phyloP scores from a whole-genome alignment of 2,113 vertebrate genomes.

The Phalacrocorax pelagicus region DNA sequence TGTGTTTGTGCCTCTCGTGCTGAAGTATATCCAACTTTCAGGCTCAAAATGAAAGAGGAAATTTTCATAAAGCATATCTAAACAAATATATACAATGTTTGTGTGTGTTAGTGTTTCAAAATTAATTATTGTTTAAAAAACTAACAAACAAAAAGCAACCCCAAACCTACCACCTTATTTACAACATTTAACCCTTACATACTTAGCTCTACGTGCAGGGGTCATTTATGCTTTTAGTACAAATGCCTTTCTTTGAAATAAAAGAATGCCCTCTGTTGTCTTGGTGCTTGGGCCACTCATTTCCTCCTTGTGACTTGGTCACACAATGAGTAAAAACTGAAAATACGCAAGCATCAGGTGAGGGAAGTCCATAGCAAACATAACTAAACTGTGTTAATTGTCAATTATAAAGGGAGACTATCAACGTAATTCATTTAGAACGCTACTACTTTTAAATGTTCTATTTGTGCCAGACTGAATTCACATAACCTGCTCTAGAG shows the following conservation, averaged over 20 bases:
- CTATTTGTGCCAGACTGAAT: background rate
- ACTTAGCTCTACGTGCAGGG: background rate
- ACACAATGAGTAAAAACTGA: background rate
- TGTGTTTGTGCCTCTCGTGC: background rate
- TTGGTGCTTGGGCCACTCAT: background rate
- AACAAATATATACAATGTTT: background rate
- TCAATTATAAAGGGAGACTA: background rate
- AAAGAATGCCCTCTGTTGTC: background rate
- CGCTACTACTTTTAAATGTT: background rate
- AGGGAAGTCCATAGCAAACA: background rate
- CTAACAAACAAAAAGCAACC: background rate
- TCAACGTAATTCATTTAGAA: background rate
- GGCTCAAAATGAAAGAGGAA: background rate
- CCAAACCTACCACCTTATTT: background rate
- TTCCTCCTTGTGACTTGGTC: background rate
- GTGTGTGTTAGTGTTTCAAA: background rate
- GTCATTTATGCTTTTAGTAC: background rate
- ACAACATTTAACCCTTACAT: background rate
- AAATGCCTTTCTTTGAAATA: background rate
- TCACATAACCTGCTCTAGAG: fast-evolving
- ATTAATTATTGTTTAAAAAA: background rate
- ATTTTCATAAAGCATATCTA: background rate
- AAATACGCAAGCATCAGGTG: background rate
- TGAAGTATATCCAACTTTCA: background rate
- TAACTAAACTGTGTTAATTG: background rate